Conservation (phyloP, 2,113 vertebrate genomes). For the Melanotaenia duboulayi region DNA sequence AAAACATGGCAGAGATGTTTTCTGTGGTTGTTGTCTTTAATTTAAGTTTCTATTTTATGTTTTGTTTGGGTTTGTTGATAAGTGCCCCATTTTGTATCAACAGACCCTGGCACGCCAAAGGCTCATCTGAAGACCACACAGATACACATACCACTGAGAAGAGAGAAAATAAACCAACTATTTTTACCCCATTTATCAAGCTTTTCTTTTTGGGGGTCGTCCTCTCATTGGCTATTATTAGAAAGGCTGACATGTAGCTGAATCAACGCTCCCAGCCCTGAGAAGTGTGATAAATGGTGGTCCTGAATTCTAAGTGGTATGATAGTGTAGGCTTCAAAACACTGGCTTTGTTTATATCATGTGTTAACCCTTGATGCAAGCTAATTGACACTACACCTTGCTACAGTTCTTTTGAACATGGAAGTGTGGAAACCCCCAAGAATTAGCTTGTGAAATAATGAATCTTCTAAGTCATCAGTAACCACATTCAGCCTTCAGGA, state of each 20-base stretch:
- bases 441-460: conserved; percentile 27
- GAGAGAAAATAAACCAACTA: conserved; percentile 3
- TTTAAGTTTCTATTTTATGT: conserved; percentile 31
- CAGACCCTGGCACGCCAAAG: conserved; percentile 64
- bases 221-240: conserved; percentile 5
- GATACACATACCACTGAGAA: conserved; percentile 63
- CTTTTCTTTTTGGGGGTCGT: conserved; percentile 33
- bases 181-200: conserved; percentile 55
- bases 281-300: conserved; percentile 51
- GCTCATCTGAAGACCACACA: conserved; percentile 65
- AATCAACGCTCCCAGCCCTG: conserved; percentile 9
- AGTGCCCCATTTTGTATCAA: conserved; percentile 65
- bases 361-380: conserved; percentile 47
- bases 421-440: conserved; percentile 63
- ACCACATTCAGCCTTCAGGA: background rate
- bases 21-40: conserved; percentile 53
- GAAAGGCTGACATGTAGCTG: conserved; percentile 18
- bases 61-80: conserved; percentile 78
- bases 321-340: conserved; percentile 61
- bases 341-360: conserved; percentile 48
- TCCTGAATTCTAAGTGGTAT: conserved; percentile 69
- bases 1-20: conserved; percentile 75
- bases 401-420: conserved; percentile 56
- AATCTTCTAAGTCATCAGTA: conserved; percentile 17
- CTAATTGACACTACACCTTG: conserved; percentile 38